phyloP scores from a whole-genome alignment of 2,113 vertebrate species.

The Lamprologus speciosus region DNA sequence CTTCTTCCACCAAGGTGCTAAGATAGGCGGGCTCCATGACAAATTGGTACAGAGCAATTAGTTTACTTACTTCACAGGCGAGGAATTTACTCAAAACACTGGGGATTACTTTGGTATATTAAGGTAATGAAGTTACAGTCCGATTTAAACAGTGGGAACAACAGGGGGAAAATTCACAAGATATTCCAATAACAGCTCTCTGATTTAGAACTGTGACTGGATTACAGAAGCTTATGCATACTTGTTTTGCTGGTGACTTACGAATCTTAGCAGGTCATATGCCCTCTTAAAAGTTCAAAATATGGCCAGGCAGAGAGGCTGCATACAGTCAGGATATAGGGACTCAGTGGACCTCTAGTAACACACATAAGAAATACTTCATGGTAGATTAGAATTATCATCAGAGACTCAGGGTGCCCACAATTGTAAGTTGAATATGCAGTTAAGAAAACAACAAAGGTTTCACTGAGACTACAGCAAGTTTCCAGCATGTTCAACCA shows the following conservation, averaged over 20 bases:
- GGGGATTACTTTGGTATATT: background rate
- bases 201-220: conserved; percentile 41
- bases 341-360: background rate
- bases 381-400: background rate
- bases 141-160: background rate
- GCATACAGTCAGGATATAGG: background rate
- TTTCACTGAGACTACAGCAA: background rate
- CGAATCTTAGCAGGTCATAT: conserved; percentile 70
- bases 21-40: background rate
- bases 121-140: background rate
- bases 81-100: background rate
- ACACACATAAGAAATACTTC: background rate
- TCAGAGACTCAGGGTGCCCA: background rate
- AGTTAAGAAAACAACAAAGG: background rate
- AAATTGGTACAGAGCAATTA: background rate
- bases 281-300: conserved; percentile 45
- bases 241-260: conserved; percentile 60
- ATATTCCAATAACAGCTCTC: background rate
- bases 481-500: background rate
- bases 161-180: background rate
- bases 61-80: background rate
- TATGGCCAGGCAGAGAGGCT: conserved; percentile 12
- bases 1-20: background rate
- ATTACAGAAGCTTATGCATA: conserved; percentile 59
- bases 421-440: background rate